A percentile compares a stretch with the other conserved stretches of the same genome.
These are phyloP conservation scores for Urocyon cinereoargenteus DNA, from an alignment of 2,797 vertebrate species.

Conservation along the genomic window DNA sequence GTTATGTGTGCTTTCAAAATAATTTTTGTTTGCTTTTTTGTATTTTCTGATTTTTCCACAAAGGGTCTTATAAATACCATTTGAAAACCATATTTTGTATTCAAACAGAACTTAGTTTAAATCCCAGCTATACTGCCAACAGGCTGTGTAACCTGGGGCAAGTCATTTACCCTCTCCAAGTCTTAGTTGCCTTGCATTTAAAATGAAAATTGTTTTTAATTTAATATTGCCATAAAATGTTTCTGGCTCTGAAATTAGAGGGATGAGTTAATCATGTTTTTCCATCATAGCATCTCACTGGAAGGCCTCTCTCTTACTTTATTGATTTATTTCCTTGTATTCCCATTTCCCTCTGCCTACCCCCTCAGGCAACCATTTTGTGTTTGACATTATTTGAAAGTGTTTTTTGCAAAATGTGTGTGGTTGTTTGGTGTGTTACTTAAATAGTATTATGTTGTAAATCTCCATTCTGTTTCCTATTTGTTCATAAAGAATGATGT, in stretches of 20 bases:
- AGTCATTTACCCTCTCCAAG: neutral
- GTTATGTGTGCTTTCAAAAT: neutral
- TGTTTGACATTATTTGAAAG: slow-evolving; percentile 30
- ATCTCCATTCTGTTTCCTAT: slow-evolving; percentile 24
- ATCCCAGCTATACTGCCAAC: neutral
- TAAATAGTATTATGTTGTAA: slow-evolving; percentile 34
- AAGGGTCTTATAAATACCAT: neutral
- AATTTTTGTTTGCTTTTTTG: neutral
- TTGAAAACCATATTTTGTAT: neutral
- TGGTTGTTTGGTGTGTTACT: neutral
- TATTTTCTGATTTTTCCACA: slow-evolving; percentile 42
- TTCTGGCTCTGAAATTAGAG: slow-evolving; percentile 14
- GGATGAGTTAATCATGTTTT: neutral
- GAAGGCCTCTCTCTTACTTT: neutral
- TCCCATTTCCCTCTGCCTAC: slow-evolving; percentile 6
- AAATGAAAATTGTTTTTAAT: slow-evolving; percentile 68
- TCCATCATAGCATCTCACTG: neutral
- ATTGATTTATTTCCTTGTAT: slow-evolving; percentile 53
- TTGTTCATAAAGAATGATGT: neutral
- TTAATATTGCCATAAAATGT: slow-evolving; percentile 21
- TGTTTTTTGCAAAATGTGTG: slow-evolving; percentile 52
- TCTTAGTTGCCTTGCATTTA: slow-evolving; percentile 51
- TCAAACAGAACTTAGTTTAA: slow-evolving; percentile 51
- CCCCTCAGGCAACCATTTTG: neutral
- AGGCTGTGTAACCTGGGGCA: neutral